Evolutionary conservation across 2,113 vertebrate species (phyloP).

Genomic region (Scomber japonicus): DNA sequence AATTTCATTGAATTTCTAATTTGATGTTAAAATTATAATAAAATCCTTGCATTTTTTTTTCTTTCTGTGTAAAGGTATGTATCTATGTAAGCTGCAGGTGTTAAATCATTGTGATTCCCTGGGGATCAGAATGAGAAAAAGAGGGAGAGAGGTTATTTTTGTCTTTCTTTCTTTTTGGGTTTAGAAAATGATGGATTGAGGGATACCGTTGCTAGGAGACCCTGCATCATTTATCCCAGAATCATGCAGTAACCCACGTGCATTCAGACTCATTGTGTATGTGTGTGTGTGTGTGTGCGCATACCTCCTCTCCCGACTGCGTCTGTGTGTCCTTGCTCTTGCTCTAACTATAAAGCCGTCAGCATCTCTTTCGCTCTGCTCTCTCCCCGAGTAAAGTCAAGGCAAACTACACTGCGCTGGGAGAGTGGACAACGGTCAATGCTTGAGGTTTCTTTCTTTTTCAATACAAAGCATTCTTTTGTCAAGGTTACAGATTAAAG

Average conservation of each 20-base stretch:
- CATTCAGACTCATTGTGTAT: background rate
- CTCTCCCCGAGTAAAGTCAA: constrained; percentile 17
- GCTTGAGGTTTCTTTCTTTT: background rate
- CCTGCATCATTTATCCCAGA: constrained; percentile 73
- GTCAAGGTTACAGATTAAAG: constrained; percentile 25
- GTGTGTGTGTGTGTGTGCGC: constrained; percentile 19
- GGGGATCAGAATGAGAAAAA: background rate
- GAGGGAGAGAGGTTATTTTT: background rate
- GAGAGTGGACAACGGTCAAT: constrained; percentile 22
- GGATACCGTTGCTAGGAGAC: constrained; percentile 85
- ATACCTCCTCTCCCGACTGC: constrained; percentile 42
- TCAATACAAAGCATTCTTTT: constrained; percentile 11
- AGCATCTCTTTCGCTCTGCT: constrained; percentile 40
- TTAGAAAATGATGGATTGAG: constrained; percentile 38
- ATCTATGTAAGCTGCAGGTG: too few relatives aligned
- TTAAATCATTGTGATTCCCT: background rate
- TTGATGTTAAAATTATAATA: too few relatives aligned
- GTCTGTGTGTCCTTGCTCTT: constrained; percentile 56
- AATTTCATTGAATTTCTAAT: background rate
- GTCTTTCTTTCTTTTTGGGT: background rate
- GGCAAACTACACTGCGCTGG: constrained; percentile 10
- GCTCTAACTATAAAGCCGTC: constrained; percentile 61
- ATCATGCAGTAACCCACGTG: constrained; percentile 71
- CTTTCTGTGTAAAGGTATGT: background rate
- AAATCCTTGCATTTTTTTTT: too few relatives aligned